Percentiles rank a stretch among this genome's conserved stretches.
phyloP scores from a whole-genome alignment of 2,113 vertebrate species.

The Mellivora capensis region DNA sequence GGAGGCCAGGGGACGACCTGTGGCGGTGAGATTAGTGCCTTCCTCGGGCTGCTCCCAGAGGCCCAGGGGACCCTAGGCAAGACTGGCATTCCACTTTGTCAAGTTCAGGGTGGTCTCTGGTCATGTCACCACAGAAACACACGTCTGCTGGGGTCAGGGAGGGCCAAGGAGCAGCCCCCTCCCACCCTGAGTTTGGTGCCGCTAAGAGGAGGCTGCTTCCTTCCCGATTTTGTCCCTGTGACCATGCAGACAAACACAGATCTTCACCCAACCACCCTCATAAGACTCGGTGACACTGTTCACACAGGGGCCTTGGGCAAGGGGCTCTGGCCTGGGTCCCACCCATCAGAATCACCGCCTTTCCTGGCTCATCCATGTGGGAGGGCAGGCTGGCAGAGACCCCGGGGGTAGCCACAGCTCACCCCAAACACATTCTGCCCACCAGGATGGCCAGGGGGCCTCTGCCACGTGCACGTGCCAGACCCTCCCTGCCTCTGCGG shows the following conservation, averaged over 20 bases:
- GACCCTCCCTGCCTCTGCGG: neutral
- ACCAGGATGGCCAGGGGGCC: accelerated
- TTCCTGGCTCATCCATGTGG: too few species aligned
- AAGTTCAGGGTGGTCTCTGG: neutral
- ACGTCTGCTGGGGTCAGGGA: neutral
- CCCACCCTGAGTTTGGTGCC: accelerated
- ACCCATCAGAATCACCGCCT: neutral
- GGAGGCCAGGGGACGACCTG: too few species aligned
- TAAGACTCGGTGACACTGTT: too few species aligned
- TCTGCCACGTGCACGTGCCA: accelerated
- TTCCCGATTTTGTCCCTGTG: neutral
- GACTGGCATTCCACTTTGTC: accelerated
- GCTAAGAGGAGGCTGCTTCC: neutral
- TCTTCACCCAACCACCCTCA: neutral
- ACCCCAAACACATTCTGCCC: neutral
- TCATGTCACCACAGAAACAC: neutral
- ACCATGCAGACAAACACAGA: accelerated
- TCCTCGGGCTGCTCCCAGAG: neutral
- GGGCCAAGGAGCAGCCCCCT: neutral
- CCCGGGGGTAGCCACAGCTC: accelerated
- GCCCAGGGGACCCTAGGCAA: neutral
- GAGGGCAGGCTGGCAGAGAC: neutral
- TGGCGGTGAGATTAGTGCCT: neutral
- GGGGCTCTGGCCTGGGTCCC: too few species aligned
- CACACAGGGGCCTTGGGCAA: accelerated